Percentiles rank a stretch among this genome's conserved stretches.
Conservation (phyloP, 2,797 vertebrate genomes). For the Tympanoctomys barrerae region DNA sequence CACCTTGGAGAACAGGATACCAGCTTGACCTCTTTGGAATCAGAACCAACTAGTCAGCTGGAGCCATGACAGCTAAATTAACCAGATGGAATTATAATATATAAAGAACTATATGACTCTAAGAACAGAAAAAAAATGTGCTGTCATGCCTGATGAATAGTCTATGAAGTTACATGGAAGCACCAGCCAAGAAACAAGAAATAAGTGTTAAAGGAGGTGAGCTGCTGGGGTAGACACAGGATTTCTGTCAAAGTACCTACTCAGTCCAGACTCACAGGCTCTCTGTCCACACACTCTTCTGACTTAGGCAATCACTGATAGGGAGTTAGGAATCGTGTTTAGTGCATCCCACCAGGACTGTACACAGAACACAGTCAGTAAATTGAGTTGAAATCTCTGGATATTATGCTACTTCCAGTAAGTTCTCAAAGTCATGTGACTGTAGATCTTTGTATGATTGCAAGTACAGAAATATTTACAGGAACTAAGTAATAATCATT, state of each 20-base stretch:
- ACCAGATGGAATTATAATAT: background rate
- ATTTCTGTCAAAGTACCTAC: background rate
- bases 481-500: background rate
- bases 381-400: background rate
- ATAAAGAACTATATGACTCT: background rate
- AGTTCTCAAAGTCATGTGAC: background rate
- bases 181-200: background rate
- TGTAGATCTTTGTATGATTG: background rate
- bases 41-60: background rate
- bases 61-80: background rate
- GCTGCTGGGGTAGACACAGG: background rate
- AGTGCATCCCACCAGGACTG: too few species aligned
- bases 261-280: background rate
- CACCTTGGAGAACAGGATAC: background rate
- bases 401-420: background rate
- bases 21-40: background rate
- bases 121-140: background rate
- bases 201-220: background rate
- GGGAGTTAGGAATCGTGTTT: background rate
- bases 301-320: background rate
- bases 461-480: background rate
- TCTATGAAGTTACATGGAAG: background rate
- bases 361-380: background rate
- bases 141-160: background rate
- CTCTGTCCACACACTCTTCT: background rate